These are phyloP conservation scores for Heptranchias perlo DNA, from an alignment of 2,113 vertebrate species.

Conservation along the genomic window DNA sequence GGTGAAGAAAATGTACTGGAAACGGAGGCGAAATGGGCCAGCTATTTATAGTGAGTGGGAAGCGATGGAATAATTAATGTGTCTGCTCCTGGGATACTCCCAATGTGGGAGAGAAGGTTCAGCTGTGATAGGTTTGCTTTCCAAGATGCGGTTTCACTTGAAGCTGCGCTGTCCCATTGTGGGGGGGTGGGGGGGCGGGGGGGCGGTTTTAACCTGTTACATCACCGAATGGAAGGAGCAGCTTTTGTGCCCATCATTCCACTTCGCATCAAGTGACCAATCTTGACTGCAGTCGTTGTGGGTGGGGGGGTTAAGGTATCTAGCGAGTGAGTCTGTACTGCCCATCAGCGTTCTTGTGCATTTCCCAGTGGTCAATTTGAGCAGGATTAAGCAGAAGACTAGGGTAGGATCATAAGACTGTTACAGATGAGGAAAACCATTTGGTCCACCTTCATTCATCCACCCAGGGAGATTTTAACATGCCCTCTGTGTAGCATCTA, in stretches of 20 bases:
- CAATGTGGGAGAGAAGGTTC: background rate
- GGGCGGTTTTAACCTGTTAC: background rate
- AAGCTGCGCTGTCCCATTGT: background rate
- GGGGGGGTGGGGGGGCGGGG: background rate
- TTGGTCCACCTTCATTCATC: background rate
- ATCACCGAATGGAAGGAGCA: background rate
- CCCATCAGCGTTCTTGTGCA: background rate
- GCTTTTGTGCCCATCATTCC: background rate
- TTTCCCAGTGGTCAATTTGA: background rate
- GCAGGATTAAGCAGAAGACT: background rate
- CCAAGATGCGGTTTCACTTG: background rate
- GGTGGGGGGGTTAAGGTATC: background rate
- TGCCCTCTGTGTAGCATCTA: background rate
- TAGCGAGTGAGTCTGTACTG: background rate
- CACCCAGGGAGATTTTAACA: background rate
- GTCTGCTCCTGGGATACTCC: background rate
- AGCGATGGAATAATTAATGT: slow-evolving; percentile 21
- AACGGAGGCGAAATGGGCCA: background rate
- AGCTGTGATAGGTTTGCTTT: background rate
- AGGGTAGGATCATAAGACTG: background rate
- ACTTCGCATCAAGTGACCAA: background rate
- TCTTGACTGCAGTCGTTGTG: background rate
- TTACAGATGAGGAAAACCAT: background rate
- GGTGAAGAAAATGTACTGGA: slow-evolving; percentile 1
- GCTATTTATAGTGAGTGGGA: slow-evolving; percentile 12